Conservation (phyloP, 2,797 vertebrate genomes). For the Apogon hyalosoma region DNA sequence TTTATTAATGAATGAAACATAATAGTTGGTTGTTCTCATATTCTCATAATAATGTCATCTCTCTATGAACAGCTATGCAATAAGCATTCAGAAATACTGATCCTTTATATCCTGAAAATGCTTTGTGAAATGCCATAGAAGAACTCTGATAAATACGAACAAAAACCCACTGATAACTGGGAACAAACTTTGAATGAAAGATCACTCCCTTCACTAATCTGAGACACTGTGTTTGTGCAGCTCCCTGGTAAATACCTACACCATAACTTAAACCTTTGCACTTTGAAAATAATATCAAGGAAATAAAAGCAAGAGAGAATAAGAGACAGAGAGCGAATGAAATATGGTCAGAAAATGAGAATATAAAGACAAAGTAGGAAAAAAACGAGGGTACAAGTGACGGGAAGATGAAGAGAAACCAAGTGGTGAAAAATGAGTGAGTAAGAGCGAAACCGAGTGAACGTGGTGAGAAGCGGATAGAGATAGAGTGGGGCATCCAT, state of each 20-base stretch:
- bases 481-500: slow-evolving; percentile 64
- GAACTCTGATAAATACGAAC: slow-evolving; percentile 3
- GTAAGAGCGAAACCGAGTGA: slow-evolving; percentile 44
- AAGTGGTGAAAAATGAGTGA: slow-evolving; percentile 57
- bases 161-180: slow-evolving; percentile 37
- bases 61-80: slow-evolving; percentile 1
- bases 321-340: slow-evolving; percentile 3
- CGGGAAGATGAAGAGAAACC: slow-evolving; percentile 54
- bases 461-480: slow-evolving; percentile 55
- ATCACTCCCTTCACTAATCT: slow-evolving; percentile 28
- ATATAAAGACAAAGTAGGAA: slow-evolving; percentile 41
- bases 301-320: slow-evolving; percentile 12
- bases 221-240: slow-evolving; percentile 23
- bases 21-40: neutral
- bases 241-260: neutral
- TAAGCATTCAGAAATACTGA: neutral
- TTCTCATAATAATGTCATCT: neutral
- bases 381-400: slow-evolving; percentile 38
- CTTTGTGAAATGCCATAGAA: neutral
- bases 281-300: neutral
- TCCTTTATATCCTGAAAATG: neutral
- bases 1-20: neutral
- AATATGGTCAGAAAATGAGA: slow-evolving; percentile 13
- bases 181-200: slow-evolving; percentile 36
- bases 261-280: slow-evolving; percentile 5